Base-by-base conservation (phyloP, 2,113 vertebrate genomes). In the Fukomys damarensis region DNA sequence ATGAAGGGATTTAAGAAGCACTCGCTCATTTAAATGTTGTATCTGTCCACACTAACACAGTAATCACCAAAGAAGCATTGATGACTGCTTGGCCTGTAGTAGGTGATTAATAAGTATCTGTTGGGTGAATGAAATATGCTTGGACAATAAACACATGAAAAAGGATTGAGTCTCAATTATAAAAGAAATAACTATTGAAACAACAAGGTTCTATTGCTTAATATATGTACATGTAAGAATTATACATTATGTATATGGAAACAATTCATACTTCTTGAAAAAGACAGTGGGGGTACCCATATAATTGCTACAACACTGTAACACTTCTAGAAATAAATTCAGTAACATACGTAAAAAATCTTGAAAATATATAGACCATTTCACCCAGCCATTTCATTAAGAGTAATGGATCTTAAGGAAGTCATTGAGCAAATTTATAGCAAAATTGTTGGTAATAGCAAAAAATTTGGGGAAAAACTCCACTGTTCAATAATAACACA, bases 311-410 rank as follows among this genome's bases (percentile, higher is more conserved):
- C 13, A 46, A 46, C 43, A 3, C 5, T 30, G 2, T 38, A 94
- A 59, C 38, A 59, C 46, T 86, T 76, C 61, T 83, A 46, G 66
- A 83, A 74, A 79, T 66, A 66, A 89, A 95, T 72, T 54, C 41
- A 86, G 41, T 43, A 83, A 84, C 66, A 38, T 16, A 22, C 17
- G 30, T 82, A 8, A 43, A 52, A 94, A 85, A n/a, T 35, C 61
- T 83, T 79, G 24, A 84, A 97, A 84, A 66, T 81, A 58, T 30
- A 43, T 20, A 96, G 43, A 65, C 19, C 46, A 63, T 76, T 81
- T 93, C 4, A 59, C 30, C 1, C 3, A 68, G 63, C 1, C 3
- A 22, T 76, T 93, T 81, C 76, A 74, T 85, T 81, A 82, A 82
- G 14, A 72, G 41, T 11, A 84, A 70, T 24, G n/a, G 24, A 85